Evolutionary conservation across 2,888 invertebrate genomes (phyloP).

Genomic region (Alloscopus bannaensis): DNA sequence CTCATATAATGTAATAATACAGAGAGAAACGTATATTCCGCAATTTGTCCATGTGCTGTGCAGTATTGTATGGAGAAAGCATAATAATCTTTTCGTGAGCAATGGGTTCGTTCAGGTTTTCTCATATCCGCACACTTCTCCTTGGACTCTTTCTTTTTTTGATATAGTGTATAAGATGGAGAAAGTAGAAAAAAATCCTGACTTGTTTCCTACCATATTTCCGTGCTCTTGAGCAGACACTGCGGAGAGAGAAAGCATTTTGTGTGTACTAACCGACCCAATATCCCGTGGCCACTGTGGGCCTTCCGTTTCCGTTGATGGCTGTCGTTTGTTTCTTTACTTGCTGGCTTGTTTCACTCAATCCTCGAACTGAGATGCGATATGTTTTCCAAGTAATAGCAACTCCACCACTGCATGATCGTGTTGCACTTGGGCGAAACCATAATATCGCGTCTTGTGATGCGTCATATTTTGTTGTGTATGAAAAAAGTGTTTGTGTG

Average conservation of each 20-base stretch:
- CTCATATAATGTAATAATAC: constrained; percentile 14
- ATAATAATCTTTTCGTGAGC: too few relatives aligned
- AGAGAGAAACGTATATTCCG: constrained; percentile 26
- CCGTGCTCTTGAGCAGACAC: neutral
- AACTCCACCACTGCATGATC: neutral
- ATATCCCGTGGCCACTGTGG: constrained; percentile 52
- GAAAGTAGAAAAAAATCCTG: constrained; percentile 16
- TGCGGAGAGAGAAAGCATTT: neutral
- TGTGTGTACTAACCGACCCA: constrained; percentile 16
- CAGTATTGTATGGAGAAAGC: too few relatives aligned
- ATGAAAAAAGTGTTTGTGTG: neutral
- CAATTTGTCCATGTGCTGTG: constrained; percentile 47
- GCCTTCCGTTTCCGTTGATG: constrained; percentile 53
- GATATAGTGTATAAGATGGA: neutral
- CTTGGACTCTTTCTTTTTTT: too few relatives aligned
- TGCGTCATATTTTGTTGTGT: too few relatives aligned
- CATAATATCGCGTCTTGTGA: neutral
- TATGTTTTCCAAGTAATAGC: neutral
- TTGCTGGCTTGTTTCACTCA: constrained; percentile 17
- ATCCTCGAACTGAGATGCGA: neutral
- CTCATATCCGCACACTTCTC: too few relatives aligned
- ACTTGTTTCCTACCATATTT: constrained; percentile 8
- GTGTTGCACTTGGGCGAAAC: neutral
- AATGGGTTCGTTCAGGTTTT: too few relatives aligned
- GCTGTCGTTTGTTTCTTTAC: constrained; percentile 46